These are phyloP conservation scores for Hirundichthys speculiger DNA, from an alignment of 2,113 vertebrate genomes.

Conservation along the genomic window DNA sequence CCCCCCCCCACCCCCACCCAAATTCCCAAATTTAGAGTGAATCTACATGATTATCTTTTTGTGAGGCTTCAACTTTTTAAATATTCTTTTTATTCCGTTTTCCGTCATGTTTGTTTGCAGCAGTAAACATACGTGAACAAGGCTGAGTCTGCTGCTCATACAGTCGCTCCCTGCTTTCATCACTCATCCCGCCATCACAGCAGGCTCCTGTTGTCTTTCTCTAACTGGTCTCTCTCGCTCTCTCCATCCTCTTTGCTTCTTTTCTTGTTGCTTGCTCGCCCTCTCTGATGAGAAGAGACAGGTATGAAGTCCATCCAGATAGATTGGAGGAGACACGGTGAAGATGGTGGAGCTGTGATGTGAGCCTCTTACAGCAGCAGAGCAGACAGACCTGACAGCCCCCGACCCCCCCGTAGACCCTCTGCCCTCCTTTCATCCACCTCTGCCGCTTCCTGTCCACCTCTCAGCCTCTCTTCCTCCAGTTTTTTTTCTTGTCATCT, in stretches of 20 bases:
- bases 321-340: slow-evolving; percentile 55
- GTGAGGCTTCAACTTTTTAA: too few species aligned
- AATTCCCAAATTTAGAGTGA: too few species aligned
- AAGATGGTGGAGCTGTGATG: slow-evolving; percentile 66
- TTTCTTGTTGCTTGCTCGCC: slow-evolving; percentile 16
- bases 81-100: background rate
- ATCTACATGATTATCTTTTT: too few species aligned
- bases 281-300: slow-evolving; percentile 61
- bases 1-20: too few species aligned
- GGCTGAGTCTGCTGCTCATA: background rate
- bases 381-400: slow-evolving; percentile 47
- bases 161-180: slow-evolving; percentile 8
- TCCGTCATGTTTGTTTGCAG: too few species aligned
- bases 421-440: slow-evolving; percentile 35
- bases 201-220: slow-evolving; percentile 27
- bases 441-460: slow-evolving; percentile 36
- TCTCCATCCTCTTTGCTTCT: background rate
- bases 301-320: slow-evolving; percentile 37
- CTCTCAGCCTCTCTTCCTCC: slow-evolving; percentile 34
- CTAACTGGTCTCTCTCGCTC: slow-evolving; percentile 12
- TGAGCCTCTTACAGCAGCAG: slow-evolving; percentile 58
- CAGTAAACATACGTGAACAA: background rate
- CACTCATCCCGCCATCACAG: slow-evolving; percentile 20
- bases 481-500: slow-evolving; percentile 19
- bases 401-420: slow-evolving; percentile 9